These are phyloP conservation scores for Benthosema pterotum DNA, from an alignment of 2,797 vertebrate species.

Conservation along the genomic window DNA sequence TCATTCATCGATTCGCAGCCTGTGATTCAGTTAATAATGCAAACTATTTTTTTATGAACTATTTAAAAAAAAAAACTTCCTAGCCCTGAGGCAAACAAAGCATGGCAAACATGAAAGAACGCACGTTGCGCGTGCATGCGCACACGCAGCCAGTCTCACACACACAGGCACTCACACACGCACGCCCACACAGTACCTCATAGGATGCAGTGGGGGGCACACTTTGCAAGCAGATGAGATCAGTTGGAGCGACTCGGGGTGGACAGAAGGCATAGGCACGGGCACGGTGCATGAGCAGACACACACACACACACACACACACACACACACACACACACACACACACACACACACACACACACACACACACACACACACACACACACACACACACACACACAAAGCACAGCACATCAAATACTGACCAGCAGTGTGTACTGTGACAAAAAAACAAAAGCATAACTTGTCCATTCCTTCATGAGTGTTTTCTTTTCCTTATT, in stretches of 20 bases:
- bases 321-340: slow-evolving; percentile 46
- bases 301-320: slow-evolving; percentile 18
- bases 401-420: slow-evolving; percentile 67
- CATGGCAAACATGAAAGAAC: background rate
- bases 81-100: slow-evolving; percentile 15
- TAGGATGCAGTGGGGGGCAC: slow-evolving; percentile 72
- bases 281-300: slow-evolving; percentile 16
- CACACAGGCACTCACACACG: slow-evolving; percentile 31
- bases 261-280: slow-evolving; percentile 56
- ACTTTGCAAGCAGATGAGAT: slow-evolving; percentile 78
- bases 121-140: slow-evolving; percentile 48
- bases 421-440: slow-evolving; percentile 61
- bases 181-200: slow-evolving; percentile 69
- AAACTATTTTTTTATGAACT: no score
- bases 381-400: slow-evolving; percentile 29
- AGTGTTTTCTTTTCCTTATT: slow-evolving; percentile 12
- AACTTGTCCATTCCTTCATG: slow-evolving; percentile 52
- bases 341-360: slow-evolving; percentile 46
- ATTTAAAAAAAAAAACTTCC: no score
- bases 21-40: no score
- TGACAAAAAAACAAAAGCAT: slow-evolving; percentile 45
- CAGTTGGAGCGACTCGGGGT: slow-evolving; percentile 75
- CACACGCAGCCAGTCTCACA: slow-evolving; percentile 41
- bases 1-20: no score
- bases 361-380: slow-evolving; percentile 12